Evolutionary conservation across 2,888 invertebrate genomes (phyloP), one percentile per base, ranked within the genome.

Genomic region (Tipula unca): DNA sequence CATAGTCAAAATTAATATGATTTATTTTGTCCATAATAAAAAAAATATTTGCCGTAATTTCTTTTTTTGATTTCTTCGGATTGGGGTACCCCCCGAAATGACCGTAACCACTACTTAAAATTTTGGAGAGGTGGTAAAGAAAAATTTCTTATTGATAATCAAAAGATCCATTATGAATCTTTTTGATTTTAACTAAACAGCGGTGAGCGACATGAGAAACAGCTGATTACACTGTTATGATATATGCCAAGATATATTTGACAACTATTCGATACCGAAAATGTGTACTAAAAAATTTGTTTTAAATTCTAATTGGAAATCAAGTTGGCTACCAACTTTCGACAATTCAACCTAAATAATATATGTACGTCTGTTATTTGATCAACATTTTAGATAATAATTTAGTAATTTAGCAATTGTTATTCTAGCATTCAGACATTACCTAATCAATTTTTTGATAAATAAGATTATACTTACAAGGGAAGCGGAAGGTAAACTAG

Each of bases 1-100:
- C 95, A 95, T 95, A 93, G 94, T 93, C 92, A 93, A 93, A 93
- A 94, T 94, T 93, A 93, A 93, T 94, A 93, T 94, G 93, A 93
- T 91, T 91, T 86, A 87, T 85, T 87, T 86, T 82, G 84, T 87
- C 87, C 87, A 87, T 86, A 87, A 88, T 88, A 89, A 89, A 86
- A 86, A 86, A 87, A 88, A 87, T 86, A 91, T 85, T 91, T 91
- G 89, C 90, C 87, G 82, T 82, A 82, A 82, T 82, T 82, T 82
- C 29, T 82, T 82, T 82, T 82, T 14, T 29, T 13, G 4, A 29
- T 82, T 82, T 29, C n/a, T 82, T 82, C 5, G 82, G 29, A 29
- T 82, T 82, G 82, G 48, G 48, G 48, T 54, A 54, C 48, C 48
- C 48, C 48, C 48, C 17, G 13, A 54, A 54, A 17, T 82, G 82